A percentile compares a stretch with the other conserved stretches of the same genome.
Conservation (phyloP, 1,140 invertebrate genomes). For the Aphis craccivora region DNA sequence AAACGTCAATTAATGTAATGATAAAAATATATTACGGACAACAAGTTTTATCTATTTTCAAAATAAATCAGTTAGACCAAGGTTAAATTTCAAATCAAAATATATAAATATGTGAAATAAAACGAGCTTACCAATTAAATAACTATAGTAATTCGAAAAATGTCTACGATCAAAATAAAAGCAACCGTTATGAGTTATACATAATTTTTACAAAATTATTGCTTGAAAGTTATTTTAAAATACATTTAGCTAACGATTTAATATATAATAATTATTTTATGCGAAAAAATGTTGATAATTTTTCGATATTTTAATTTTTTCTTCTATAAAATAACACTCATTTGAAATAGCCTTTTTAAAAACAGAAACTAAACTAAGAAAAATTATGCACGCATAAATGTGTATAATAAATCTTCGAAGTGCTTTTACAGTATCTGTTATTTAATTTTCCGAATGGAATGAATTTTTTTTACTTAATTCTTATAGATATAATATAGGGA, state of each 20-base stretch:
- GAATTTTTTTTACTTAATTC: neutral
- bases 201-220: neutral
- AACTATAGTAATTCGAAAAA: neutral
- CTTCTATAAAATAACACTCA: neutral
- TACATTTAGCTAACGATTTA: neutral
- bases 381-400: neutral
- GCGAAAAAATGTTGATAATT: neutral
- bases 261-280: neutral
- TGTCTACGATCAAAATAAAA: neutral
- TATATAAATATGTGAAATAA: neutral
- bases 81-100: neutral
- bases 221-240: neutral
- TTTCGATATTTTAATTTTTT: neutral
- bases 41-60: neutral
- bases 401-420: neutral
- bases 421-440: neutral
- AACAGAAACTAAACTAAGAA: neutral
- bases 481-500: neutral
- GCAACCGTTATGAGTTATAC: neutral
- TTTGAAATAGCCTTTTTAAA: neutral
- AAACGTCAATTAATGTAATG: neutral
- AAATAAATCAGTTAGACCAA: neutral
- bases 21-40: neutral
- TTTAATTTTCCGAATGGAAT: slow-evolving; percentile 5
- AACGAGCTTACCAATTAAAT: neutral